These are phyloP conservation scores for Anguilla pacifica DNA, from an alignment of 2,797 vertebrate species.

Conservation along the genomic window DNA sequence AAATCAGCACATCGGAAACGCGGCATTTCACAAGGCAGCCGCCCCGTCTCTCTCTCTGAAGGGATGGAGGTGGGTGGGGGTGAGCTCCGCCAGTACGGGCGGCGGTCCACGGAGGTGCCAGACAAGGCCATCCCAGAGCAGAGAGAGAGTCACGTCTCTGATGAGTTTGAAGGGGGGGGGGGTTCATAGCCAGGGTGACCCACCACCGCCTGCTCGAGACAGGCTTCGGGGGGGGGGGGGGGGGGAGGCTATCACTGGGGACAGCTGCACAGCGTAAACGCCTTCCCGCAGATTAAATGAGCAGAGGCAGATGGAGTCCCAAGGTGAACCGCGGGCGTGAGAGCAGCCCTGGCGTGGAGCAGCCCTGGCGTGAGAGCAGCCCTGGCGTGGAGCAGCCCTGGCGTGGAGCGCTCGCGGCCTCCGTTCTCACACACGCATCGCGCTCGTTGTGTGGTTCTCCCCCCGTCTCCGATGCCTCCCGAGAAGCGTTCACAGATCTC, in stretches of 20 bases:
- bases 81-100: neutral
- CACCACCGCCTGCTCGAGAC: neutral
- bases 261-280: neutral
- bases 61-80: neutral
- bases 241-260: neutral
- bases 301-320: constrained; percentile 2
- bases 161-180: constrained; percentile 7
- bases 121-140: no score
- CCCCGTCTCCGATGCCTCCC: neutral
- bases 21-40: neutral
- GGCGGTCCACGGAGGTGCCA: neutral
- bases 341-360: neutral
- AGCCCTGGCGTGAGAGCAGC: neutral
- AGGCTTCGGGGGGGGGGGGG: neutral
- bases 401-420: neutral
- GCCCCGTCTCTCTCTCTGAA: neutral
- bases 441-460: neutral
- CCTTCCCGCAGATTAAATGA: neutral
- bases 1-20: neutral
- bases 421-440: neutral
- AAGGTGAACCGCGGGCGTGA: neutral
- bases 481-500: neutral
- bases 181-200: constrained; percentile 1
- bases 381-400: neutral
- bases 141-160: neutral